phyloP scores from a whole-genome alignment of 2,888 invertebrate species.

The Hymenopus coronatus region DNA sequence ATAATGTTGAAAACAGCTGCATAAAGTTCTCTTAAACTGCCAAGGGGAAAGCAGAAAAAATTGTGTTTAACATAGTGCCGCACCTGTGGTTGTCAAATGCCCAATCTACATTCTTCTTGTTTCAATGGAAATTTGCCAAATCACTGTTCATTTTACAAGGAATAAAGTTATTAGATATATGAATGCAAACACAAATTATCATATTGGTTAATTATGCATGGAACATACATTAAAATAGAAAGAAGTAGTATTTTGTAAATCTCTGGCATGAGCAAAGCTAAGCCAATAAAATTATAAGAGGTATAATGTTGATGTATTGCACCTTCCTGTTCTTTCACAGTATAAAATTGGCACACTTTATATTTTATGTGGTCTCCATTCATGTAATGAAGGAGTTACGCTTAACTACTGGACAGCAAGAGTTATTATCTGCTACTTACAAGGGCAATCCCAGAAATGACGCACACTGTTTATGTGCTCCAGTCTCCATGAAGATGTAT shows the following conservation, averaged over 20 bases:
- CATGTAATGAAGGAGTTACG: no score
- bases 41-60: not conserved
- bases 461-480: no score
- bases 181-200: not conserved
- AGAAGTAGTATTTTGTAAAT: not conserved
- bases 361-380: no score
- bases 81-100: not conserved
- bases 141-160: not conserved
- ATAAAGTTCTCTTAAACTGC: not conserved
- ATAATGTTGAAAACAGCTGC: not conserved
- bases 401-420: no score
- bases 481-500: no score
- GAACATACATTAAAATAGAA: not conserved
- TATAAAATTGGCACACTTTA: no score
- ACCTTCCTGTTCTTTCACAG: not conserved
- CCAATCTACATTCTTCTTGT: not conserved
- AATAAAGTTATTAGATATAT: not conserved
- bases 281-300: not conserved
- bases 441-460: no score
- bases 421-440: no score
- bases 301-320: not conserved
- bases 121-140: not conserved
- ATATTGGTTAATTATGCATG: not conserved
- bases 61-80: not conserved
- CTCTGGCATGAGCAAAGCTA: not conserved